Conservation (phyloP, 2,888 invertebrate genomes). For the Fragum fragum region DNA sequence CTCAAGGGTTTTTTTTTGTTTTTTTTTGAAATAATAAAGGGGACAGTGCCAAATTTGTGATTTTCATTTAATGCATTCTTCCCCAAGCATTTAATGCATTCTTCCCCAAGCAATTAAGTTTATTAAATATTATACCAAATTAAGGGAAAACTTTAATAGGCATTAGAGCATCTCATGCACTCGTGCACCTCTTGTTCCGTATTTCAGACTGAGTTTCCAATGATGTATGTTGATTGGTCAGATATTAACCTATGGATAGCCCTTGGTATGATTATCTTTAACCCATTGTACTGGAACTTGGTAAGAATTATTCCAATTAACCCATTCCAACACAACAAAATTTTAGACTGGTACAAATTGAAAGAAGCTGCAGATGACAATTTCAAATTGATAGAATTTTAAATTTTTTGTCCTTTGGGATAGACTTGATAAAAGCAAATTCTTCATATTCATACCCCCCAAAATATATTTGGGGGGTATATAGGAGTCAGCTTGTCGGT, state of each 20-base stretch:
- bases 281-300: constrained; percentile 73
- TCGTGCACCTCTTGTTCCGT: neutral
- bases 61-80: neutral
- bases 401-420: too few species aligned
- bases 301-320: constrained; percentile 49
- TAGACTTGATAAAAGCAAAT: too few species aligned
- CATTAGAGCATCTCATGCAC: neutral
- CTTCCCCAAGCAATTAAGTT: neutral
- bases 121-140: neutral
- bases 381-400: too few species aligned
- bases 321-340: too few species aligned
- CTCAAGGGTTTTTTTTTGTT: too few species aligned
- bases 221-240: constrained; percentile 42
- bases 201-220: constrained; percentile 50
- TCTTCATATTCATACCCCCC: too few species aligned
- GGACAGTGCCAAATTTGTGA: neutral
- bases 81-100: neutral
- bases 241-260: constrained; percentile 67
- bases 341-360: too few species aligned
- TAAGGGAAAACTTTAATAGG: neutral
- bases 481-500: too few species aligned
- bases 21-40: too few species aligned
- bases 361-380: too few species aligned
- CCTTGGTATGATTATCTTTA: constrained; percentile 65
- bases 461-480: too few species aligned